Evolutionary conservation across 2,113 vertebrate species (phyloP), one percentile per base, ranked within the genome.

Genomic region (Xiphophorus hellerii): DNA sequence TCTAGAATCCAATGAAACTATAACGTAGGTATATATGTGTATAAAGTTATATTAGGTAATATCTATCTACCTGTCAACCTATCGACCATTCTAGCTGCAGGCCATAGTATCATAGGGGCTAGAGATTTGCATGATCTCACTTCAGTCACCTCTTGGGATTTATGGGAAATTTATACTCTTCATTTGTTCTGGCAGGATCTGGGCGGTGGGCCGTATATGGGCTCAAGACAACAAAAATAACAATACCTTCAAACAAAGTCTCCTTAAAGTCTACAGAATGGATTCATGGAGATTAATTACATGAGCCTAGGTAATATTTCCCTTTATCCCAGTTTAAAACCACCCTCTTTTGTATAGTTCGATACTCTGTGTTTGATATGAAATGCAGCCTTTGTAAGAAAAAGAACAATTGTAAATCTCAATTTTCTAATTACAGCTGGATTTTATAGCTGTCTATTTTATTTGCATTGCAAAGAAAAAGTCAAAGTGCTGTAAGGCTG

Each of bases 51-150:
- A 48, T 48, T 20, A 48, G 14, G 4, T 48, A 20, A 25, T 58
- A 15, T 42, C 39, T 15, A 42, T 15, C 39, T 15, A 15, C 14
- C 14, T 15, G 10, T 42, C 39, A 13, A 42, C 14, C 39, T 15
- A 1, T 4, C 14, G 22, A 58, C 9, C 17, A 1, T 17, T 9
- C 62, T 17, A 7, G 29, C 15, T 30, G 12, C 35, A 66, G 35
- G 35, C 8, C 25, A 7, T 14, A 70, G 58, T 58, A 68, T 72
- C 74, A 60, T 62, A 4, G 60, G 51, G 39, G 72, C 42, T 65
- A 28, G 72, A 70, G 39, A 44, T 71, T 76, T 60, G 35, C 65
- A 72, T 84, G 79, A 83, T 76, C 73, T 87, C 35, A 48, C 82
- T 69, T 54, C 73, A 28, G 51, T 20, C 64, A 29, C 63, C 15